phyloP scores from a whole-genome alignment of 2,113 vertebrate genomes.

The Dicaeum eximium region DNA sequence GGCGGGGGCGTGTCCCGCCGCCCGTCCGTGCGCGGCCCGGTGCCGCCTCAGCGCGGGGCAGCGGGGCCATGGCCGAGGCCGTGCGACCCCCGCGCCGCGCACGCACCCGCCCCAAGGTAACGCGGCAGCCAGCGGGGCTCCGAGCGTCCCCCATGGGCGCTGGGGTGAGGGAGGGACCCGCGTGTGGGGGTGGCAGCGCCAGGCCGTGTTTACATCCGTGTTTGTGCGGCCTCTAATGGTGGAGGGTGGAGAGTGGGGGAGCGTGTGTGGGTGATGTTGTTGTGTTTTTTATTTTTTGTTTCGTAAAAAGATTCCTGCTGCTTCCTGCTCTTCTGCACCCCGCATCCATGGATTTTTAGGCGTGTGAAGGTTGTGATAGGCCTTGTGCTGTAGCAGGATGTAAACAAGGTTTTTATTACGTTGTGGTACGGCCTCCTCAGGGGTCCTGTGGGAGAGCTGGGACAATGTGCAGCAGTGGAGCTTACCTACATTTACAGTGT shows the following conservation, averaged over 20 bases:
- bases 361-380: background rate
- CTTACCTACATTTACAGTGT: rapidly evolving
- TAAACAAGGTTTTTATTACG: background rate
- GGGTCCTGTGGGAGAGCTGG: background rate
- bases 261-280: background rate
- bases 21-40: background rate
- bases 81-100: background rate
- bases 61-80: background rate
- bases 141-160: rapidly evolving
- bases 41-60: background rate
- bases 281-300: background rate
- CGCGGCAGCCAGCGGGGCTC: background rate
- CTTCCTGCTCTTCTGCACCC: background rate
- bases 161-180: no score
- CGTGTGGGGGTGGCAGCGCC: background rate
- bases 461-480: rapidly evolving
- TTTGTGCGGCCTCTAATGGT: background rate
- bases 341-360: rapidly evolving
- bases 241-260: background rate
- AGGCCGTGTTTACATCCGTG: background rate
- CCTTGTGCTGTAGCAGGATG: background rate
- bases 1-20: background rate
- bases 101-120: background rate
- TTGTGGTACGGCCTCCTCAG: background rate
- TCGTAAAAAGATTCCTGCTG: background rate